Evolutionary conservation across 2,888 invertebrate species (phyloP).

Genomic region (Lepidocyrtinus sp.): DNA sequence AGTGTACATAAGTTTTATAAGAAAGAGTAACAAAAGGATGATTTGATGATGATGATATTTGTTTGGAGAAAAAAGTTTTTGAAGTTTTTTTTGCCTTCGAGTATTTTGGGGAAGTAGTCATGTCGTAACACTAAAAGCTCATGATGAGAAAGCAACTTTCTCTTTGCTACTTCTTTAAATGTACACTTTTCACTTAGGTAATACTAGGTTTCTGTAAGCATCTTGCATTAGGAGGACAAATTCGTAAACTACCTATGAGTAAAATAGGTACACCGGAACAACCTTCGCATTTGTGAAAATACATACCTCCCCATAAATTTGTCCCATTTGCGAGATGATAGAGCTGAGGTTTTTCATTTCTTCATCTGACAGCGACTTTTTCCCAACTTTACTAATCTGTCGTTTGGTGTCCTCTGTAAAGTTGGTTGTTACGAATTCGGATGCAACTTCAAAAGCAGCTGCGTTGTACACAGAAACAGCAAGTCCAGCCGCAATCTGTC

Average conservation of each 20-base stretch:
- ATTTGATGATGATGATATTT: slow-evolving; percentile 43
- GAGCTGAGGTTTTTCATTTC: slow-evolving; percentile 68
- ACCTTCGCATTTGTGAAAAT: background rate
- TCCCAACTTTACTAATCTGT: slow-evolving; percentile 66
- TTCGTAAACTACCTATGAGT: background rate
- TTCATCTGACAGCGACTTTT: slow-evolving; percentile 66
- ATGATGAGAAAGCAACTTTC: background rate
- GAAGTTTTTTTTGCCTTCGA: slow-evolving; percentile 16
- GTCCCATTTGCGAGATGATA: slow-evolving; percentile 69
- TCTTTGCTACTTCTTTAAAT: slow-evolving; percentile 5
- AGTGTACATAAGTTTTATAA: too few relatives aligned
- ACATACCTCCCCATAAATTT: slow-evolving; percentile 69
- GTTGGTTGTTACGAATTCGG: slow-evolving; percentile 65
- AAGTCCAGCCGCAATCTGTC: slow-evolving; percentile 65
- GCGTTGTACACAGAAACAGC: slow-evolving; percentile 58
- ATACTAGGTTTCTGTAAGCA: too few relatives aligned
- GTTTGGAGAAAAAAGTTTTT: slow-evolving; percentile 22
- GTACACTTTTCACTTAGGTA: background rate
- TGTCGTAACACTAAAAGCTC: slow-evolving; percentile 17
- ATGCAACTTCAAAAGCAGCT: slow-evolving; percentile 63
- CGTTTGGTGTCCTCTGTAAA: slow-evolving; percentile 67
- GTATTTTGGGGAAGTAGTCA: background rate
- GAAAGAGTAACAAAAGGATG: slow-evolving; percentile 29
- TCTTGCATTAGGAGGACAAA: too few relatives aligned
- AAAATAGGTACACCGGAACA: background rate